Conservation (phyloP, 1,140 invertebrate genomes). For the Aphis craccivora region DNA sequence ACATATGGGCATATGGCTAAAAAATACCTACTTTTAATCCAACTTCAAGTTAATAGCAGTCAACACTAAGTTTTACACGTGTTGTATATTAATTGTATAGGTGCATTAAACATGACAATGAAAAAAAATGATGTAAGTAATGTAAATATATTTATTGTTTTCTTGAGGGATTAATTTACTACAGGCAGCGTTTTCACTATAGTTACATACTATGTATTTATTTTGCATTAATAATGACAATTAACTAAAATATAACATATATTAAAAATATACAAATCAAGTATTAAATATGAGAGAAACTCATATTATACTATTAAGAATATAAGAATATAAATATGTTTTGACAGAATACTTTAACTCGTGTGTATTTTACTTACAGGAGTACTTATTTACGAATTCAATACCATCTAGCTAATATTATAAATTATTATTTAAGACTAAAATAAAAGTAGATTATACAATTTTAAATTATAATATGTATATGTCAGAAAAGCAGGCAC, state of each 20-base stretch:
- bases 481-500: too few species aligned
- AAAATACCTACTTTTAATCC: not conserved
- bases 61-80: not conserved
- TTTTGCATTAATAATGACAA: not conserved
- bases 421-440: not conserved
- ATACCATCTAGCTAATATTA: not conserved
- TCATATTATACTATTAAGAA: not conserved
- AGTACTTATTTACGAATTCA: not conserved
- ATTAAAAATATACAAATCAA: too few species aligned
- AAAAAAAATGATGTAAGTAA: not conserved
- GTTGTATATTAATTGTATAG: not conserved
- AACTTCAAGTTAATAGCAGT: not conserved
- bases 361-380: not conserved
- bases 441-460: too few species aligned
- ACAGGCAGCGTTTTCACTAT: not conserved
- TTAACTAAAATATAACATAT: too few species aligned
- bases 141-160: conserved; percentile 6
- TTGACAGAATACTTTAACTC: not conserved
- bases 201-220: not conserved
- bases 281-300: not conserved
- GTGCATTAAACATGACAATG: not conserved
- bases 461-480: not conserved
- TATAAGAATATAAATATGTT: not conserved
- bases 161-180: not conserved
- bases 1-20: not conserved